phyloP scores from a whole-genome alignment of 2,113 vertebrate species.

The Merops nubicus region DNA sequence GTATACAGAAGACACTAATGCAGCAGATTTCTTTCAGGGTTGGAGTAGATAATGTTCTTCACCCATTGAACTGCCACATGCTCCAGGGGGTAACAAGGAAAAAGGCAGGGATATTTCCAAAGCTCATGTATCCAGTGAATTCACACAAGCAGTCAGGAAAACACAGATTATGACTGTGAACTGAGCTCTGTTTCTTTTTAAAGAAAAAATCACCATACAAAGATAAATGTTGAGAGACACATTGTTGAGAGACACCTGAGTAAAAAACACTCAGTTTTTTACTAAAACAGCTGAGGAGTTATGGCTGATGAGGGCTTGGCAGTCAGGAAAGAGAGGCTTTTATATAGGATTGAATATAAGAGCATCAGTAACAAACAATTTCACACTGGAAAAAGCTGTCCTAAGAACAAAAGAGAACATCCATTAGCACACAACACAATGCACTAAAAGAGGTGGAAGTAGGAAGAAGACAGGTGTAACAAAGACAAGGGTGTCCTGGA shows the following conservation, averaged over 20 bases:
- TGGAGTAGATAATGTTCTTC: background rate
- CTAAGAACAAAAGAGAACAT: slow-evolving; percentile 11
- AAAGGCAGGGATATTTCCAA: background rate
- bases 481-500: background rate
- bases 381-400: background rate
- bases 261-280: no score
- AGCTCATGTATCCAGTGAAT: background rate
- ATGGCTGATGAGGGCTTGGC: background rate
- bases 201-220: background rate
- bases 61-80: background rate
- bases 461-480: background rate
- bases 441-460: background rate
- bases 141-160: background rate
- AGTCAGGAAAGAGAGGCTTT: background rate
- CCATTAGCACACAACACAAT: background rate
- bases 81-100: background rate
- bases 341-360: background rate
- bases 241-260: background rate
- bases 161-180: background rate
- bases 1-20: background rate
- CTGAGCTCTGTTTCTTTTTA: background rate
- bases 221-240: background rate
- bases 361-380: background rate
- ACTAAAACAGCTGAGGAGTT: background rate
- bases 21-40: background rate